Evolutionary conservation across 2,888 invertebrate genomes (phyloP).

Genomic region (Apoderus coryli): DNA sequence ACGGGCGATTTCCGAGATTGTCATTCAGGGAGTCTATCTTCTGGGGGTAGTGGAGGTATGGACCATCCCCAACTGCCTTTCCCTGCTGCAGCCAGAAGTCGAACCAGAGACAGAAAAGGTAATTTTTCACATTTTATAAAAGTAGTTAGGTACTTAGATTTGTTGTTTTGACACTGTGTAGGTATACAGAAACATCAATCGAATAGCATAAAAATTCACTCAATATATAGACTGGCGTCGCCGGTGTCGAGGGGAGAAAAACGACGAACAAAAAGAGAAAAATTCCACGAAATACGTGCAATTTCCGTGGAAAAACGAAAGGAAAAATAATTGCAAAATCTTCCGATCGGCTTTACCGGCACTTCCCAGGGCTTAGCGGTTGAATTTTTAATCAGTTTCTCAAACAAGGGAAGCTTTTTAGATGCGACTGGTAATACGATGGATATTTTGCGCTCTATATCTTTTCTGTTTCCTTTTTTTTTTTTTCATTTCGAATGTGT

Average conservation of each 20-base stretch:
- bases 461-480: too few species aligned
- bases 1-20: conserved; percentile 78
- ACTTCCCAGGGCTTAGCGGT: conserved; percentile 32
- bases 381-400: conserved; percentile 35
- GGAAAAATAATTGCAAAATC: conserved; percentile 32
- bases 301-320: conserved; percentile 20
- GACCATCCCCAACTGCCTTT: conserved; percentile 58
- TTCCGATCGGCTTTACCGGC: conserved; percentile 30
- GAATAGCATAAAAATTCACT: too few species aligned
- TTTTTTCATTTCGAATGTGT: too few species aligned
- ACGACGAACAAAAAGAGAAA: conserved; percentile 7
- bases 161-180: too few species aligned
- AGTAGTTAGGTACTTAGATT: too few species aligned
- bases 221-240: too few species aligned
- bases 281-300: conserved; percentile 12
- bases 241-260: conserved; percentile 2
- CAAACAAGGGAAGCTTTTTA: conserved; percentile 27
- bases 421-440: conserved; percentile 13
- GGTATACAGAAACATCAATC: too few species aligned
- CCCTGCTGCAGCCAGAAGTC: conserved; percentile 45
- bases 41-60: neutral
- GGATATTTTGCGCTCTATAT: conserved; percentile 25
- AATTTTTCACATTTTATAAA: too few species aligned
- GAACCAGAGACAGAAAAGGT: conserved; percentile 53
- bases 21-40: conserved; percentile 44